These are phyloP conservation scores for Metaphire vulgaris DNA, from an alignment of 1,140 invertebrate genomes.

Conservation along the genomic window DNA sequence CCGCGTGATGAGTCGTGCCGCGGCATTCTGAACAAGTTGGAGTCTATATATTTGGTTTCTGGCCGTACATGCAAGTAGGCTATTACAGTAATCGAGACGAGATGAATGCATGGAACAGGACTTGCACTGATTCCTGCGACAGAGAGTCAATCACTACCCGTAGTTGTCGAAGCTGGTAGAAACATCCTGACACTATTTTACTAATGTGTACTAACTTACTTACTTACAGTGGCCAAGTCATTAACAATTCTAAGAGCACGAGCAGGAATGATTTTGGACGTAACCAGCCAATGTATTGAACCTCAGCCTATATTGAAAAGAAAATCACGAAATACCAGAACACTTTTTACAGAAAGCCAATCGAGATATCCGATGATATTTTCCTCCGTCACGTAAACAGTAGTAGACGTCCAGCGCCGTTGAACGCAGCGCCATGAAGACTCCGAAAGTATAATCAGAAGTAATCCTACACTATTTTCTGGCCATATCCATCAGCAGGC, in stretches of 20 bases:
- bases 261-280: conserved; percentile 80
- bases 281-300: conserved; percentile 88
- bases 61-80: too few relatives aligned
- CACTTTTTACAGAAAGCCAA: conserved; percentile 71
- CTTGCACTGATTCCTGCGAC: too few relatives aligned
- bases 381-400: conserved; percentile 17
- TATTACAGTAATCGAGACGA: too few relatives aligned
- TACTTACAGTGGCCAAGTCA: conserved; percentile 73
- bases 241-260: conserved; percentile 77
- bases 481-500: conserved; percentile 68
- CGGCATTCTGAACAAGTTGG: too few relatives aligned
- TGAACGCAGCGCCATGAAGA: conserved; percentile 39
- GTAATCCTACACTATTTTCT: conserved; percentile 69
- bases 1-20: too few relatives aligned
- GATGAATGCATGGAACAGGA: too few relatives aligned
- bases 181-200: too few relatives aligned
- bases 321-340: conserved; percentile 77
- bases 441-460: conserved; percentile 57
- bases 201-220: too few relatives aligned
- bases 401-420: conserved; percentile 43
- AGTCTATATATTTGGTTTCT: too few relatives aligned
- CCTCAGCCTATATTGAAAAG: conserved; percentile 85
- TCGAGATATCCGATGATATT: conserved; percentile 54
- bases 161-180: too few relatives aligned
- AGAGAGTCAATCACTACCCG: too few relatives aligned